phyloP scores from a whole-genome alignment of 1,140 invertebrate species.

The Anoplolepis gracilipes region DNA sequence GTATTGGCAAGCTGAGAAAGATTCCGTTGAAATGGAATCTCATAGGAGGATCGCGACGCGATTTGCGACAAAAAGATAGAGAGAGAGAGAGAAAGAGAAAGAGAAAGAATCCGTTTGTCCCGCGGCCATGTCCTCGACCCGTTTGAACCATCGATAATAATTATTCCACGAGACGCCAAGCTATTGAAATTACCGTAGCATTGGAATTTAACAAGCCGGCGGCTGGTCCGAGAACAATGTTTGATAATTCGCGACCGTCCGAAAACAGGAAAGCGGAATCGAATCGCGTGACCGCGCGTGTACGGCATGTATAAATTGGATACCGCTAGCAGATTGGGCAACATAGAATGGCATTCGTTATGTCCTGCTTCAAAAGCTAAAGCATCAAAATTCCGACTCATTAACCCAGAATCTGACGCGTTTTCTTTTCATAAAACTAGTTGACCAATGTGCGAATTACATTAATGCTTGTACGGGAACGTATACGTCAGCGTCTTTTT shows the following conservation, averaged over 20 bases:
- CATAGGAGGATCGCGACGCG: conserved; percentile 12
- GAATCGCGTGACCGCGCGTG: neutral
- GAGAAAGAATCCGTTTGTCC: conserved; percentile 52
- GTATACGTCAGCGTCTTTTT: neutral
- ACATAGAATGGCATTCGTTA: conserved; percentile 5
- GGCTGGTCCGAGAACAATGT: conserved; percentile 2
- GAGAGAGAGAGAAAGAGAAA: conserved; percentile 20
- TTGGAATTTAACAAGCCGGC: neutral
- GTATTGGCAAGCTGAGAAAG: conserved; percentile 34
- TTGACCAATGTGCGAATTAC: conserved; percentile 7
- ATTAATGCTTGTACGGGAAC: neutral
- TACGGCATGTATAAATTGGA: neutral
- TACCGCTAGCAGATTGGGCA: conserved; percentile 13
- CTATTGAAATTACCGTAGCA: neutral
- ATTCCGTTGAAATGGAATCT: conserved; percentile 65
- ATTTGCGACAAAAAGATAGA: conserved; percentile 6
- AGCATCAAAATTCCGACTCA: conserved; percentile 34
- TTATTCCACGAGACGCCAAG: conserved; percentile 43
- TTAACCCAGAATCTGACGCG: conserved; percentile 31
- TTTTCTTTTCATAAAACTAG: conserved; percentile 46
- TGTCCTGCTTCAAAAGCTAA: conserved; percentile 24
- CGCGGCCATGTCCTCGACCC: conserved; percentile 79
- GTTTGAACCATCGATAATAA: conserved; percentile 72
- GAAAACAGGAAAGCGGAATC: conserved; percentile 11
- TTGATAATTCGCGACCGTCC: conserved; percentile 8